Evolutionary conservation across 2,888 invertebrate genomes (phyloP).

Genomic region (Conchocele bisecta): DNA sequence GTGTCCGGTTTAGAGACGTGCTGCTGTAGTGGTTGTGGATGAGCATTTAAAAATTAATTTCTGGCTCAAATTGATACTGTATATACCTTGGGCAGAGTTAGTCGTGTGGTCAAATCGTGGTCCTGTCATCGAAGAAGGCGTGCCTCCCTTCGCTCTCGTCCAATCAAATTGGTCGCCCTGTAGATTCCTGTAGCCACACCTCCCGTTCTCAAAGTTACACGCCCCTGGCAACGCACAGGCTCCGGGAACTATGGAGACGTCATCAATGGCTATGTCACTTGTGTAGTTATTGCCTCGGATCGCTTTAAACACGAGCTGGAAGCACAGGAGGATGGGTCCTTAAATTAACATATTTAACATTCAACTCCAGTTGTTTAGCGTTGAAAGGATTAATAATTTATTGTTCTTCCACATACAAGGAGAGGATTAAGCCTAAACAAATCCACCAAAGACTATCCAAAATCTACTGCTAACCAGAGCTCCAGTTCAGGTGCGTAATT

Average conservation of each 20-base stretch:
- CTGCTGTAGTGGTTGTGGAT: too few relatives aligned
- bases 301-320: constrained; percentile 72
- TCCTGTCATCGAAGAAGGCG: constrained; percentile 64
- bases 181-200: constrained; percentile 72
- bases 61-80: not conserved
- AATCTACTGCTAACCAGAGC: too few relatives aligned
- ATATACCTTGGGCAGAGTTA: constrained; percentile 60
- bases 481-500: too few relatives aligned
- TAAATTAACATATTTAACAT: too few relatives aligned
- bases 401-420: too few relatives aligned
- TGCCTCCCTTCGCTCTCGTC: constrained; percentile 64
- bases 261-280: constrained; percentile 78
- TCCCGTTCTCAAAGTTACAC: constrained; percentile 74
- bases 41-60: too few relatives aligned
- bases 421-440: too few relatives aligned
- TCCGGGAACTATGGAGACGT: constrained; percentile 67
- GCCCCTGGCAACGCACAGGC: constrained; percentile 67
- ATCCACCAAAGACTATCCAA: too few relatives aligned
- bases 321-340: too few relatives aligned
- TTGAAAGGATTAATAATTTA: too few relatives aligned
- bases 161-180: constrained; percentile 72
- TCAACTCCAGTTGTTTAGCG: too few relatives aligned
- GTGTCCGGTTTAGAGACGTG: too few relatives aligned
- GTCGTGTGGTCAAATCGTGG: constrained; percentile 73
- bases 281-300: constrained; percentile 55